phyloP scores from a whole-genome alignment of 37 sponge, comb jelly and placozoan genomes.

The Spongia lamella region DNA sequence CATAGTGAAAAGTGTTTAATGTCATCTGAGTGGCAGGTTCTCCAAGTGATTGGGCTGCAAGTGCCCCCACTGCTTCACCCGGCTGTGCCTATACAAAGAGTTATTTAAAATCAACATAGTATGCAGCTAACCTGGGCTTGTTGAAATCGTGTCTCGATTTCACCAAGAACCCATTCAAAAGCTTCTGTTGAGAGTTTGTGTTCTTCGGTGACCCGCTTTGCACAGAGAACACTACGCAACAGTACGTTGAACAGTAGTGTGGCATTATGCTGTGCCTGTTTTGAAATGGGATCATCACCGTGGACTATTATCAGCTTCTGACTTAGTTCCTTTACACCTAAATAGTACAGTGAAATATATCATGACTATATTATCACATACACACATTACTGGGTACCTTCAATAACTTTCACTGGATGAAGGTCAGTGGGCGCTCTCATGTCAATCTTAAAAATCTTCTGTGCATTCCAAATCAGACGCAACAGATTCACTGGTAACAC shows the following conservation, averaged over 20 bases:
- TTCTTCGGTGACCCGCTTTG: conserved; percentile 80
- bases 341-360: background rate
- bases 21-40: conserved; percentile 99
- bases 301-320: conserved; percentile 87
- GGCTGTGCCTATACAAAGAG: conserved; percentile 72
- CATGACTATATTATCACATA: background rate
- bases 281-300: conserved; percentile 88
- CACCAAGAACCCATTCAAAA: conserved; percentile 98
- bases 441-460: conserved; percentile 94
- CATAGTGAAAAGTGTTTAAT: conserved; percentile 99
- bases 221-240: conserved; percentile 85
- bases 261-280: conserved; percentile 92
- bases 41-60: conserved; percentile 97
- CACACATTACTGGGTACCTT: conserved; percentile 28
- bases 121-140: conserved; percentile 81
- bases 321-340: conserved; percentile 81
- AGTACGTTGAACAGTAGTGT: conserved; percentile 90
- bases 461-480: conserved; percentile 96
- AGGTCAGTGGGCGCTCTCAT: conserved; percentile 76
- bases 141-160: conserved; percentile 91
- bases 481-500: conserved; percentile 91
- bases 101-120: background rate
- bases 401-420: conserved; percentile 87
- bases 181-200: conserved; percentile 89
- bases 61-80: conserved; percentile 97